Conservation (phyloP, 2,113 vertebrate genomes). For the Rutilus rutilus region DNA sequence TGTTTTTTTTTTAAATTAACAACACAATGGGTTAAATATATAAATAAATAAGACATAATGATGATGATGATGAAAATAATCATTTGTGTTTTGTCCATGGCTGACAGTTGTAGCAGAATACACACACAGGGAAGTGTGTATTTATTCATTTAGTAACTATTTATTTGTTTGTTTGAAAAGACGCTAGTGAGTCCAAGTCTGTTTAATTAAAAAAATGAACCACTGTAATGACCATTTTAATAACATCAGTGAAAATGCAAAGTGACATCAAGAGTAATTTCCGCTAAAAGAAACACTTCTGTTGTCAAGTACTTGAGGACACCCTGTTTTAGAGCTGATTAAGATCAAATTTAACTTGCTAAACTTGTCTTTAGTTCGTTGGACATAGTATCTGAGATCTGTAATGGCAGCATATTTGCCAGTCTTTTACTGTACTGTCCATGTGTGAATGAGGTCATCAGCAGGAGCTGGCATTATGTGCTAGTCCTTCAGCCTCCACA, state of each 20-base stretch:
- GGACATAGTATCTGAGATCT: neutral
- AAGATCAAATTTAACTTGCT: neutral
- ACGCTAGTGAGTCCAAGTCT: neutral
- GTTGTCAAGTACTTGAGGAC: neutral
- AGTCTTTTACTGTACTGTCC: slow-evolving; percentile 7
- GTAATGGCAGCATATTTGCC: neutral
- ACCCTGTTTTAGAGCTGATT: neutral
- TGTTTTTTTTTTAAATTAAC: neutral
- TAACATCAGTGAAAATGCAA: neutral
- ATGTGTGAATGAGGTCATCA: slow-evolving; percentile 42
- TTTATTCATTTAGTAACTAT: neutral
- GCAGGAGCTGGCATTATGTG: slow-evolving; percentile 34
- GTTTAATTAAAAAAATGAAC: neutral
- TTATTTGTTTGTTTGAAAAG: neutral
- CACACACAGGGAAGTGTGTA: too few species aligned
- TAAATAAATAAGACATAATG: neutral
- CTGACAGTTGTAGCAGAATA: neutral
- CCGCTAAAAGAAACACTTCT: neutral
- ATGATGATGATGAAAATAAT: too few species aligned
- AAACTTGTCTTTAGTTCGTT: neutral
- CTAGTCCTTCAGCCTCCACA: slow-evolving; percentile 41
- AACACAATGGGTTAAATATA: neutral
- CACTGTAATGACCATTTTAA: neutral
- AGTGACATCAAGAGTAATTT: too few species aligned
- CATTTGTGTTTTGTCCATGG: neutral